Conservation (phyloP, 2,888 invertebrate genomes). For the Cordilura impudica region DNA sequence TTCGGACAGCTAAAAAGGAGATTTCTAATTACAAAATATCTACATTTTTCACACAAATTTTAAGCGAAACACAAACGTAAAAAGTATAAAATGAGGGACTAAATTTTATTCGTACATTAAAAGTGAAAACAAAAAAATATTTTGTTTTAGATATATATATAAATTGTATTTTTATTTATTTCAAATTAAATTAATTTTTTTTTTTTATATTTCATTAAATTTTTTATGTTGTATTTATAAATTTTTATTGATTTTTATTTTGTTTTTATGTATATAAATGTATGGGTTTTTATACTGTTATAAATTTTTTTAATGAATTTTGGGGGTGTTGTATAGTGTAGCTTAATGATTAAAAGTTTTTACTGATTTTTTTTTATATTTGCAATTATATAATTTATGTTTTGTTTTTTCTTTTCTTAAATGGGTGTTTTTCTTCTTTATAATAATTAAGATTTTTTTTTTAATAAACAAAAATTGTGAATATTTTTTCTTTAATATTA, state of each 20-base stretch:
- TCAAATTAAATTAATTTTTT: constrained; percentile 56
- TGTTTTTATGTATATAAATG: constrained; percentile 57
- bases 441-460: constrained; percentile 28
- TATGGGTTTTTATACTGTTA: constrained; percentile 44
- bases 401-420: constrained; percentile 9
- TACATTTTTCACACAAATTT: too few species aligned
- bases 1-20: too few species aligned
- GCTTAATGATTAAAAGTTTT: constrained; percentile 56
- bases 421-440: constrained; percentile 25
- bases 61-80: too few species aligned
- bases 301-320: constrained; percentile 64
- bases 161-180: constrained; percentile 60
- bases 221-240: constrained; percentile 26
- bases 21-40: too few species aligned
- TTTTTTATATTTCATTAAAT: constrained; percentile 23
- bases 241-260: constrained; percentile 22
- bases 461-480: constrained; percentile 53
- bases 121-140: not conserved
- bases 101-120: too few species aligned
- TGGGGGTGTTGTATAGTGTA: constrained; percentile 30
- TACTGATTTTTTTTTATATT: constrained; percentile 36
- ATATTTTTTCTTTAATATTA: constrained; percentile 65
- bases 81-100: too few species aligned
- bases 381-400: constrained; percentile 32
- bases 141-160: constrained; percentile 58